Base-by-base conservation (phyloP, 1,140 invertebrate genomes). In the Arctopsyche grandis region DNA sequence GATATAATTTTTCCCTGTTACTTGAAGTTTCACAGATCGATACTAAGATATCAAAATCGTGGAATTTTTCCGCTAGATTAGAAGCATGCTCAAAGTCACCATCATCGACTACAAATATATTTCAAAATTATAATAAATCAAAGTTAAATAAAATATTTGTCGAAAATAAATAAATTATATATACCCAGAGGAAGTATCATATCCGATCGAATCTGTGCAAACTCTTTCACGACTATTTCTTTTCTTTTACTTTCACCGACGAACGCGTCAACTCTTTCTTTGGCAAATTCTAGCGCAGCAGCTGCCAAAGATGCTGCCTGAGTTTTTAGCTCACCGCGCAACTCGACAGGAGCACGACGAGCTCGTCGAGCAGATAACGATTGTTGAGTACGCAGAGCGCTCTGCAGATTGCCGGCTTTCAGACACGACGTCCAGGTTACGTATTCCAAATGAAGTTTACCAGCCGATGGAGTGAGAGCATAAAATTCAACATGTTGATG, bases 31-130 rank as follows among this genome's bases (percentile, higher is more conserved):
- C 92, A 83, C 96, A 98, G 69, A 98, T 91, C 69, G 92, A 88
- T 21, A 98, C 91, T 12, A 98, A 86, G 24, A 93, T 91, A 63
- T 94, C 92, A 87, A 97, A 97, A 85, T 98, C 96, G 38, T 92
- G 90, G 85, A 96, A 98, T 85, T 98, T 98, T 86, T 98, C 97
- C 0, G 96, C 96, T 12, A 98, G 88, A 82, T 93, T 92, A 0
- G 93, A 91, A 5, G 96, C 96, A 69, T 92, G 91, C 84, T 97
- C 95, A 83, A 91, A 93, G 83, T 97, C 93, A 16, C 92, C 90
- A 80, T 93, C 91, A 26, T 93, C 90, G 73, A 96, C 93, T 95
- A 80, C 24, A 86, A 86, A 48, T 56, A 73, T n/a, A 38, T 66
- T 66, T 71, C 16, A 73, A 46, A 46, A 73, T 73, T 52, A 73